These are phyloP conservation scores for Temnothorax ravouxi DNA, from an alignment of 2,888 invertebrate genomes.

Conservation along the genomic window DNA sequence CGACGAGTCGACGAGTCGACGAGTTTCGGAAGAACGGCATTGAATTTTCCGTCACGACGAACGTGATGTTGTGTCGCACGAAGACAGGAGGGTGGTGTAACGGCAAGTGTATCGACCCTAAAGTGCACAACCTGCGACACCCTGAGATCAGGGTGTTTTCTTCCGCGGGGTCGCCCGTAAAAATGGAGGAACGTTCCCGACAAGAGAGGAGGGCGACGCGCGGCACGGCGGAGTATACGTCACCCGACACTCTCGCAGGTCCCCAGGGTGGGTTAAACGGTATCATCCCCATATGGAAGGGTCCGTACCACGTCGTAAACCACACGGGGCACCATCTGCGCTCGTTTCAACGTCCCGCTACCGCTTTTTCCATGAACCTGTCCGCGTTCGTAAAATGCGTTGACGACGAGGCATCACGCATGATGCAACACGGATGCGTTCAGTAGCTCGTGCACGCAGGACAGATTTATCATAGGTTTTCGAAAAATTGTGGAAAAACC, in stretches of 20 bases:
- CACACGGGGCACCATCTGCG: conserved; percentile 80
- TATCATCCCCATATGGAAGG: conserved; percentile 78
- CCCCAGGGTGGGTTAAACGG: conserved; percentile 75
- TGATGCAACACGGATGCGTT: conserved; percentile 34
- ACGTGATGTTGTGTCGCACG: neutral
- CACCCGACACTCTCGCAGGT: conserved; percentile 73
- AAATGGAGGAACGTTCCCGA: conserved; percentile 57
- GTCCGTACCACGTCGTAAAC: conserved; percentile 77
- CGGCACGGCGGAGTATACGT: conserved; percentile 59
- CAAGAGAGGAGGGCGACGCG: conserved; percentile 27
- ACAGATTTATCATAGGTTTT: conserved; percentile 33
- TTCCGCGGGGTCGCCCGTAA: conserved; percentile 54
- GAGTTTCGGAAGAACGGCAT: neutral
- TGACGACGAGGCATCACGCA: conserved; percentile 35
- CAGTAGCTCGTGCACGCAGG: conserved; percentile 32
- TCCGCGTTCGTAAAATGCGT: conserved; percentile 52
- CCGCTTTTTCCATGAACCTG: conserved; percentile 70
- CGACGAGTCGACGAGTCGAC: no score
- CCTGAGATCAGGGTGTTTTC: conserved; percentile 45
- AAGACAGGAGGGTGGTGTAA: conserved; percentile 21
- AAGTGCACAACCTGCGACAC: conserved; percentile 55
- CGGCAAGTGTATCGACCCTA: conserved; percentile 58
- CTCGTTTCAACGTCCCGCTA: conserved; percentile 69
- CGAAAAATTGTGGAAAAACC: neutral
- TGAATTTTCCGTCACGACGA: conserved; percentile 29